Base-by-base conservation (phyloP, 2,888 invertebrate genomes). In the Mycalesis mineus region DNA sequence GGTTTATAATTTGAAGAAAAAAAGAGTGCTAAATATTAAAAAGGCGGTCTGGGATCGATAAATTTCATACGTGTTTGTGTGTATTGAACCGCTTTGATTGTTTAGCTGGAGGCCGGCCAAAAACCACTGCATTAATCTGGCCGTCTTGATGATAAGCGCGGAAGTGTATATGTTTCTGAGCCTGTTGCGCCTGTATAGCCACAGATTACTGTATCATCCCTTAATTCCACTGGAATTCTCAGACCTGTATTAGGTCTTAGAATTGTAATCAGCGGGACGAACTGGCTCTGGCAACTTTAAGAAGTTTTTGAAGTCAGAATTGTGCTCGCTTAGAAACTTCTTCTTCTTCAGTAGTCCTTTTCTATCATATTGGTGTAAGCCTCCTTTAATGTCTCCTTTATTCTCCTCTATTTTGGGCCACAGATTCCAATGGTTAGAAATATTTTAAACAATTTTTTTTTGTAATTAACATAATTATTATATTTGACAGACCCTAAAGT, bases 41-140 rank as follows among this genome's bases (percentile, higher is more conserved):
- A 80, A 75, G 65, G 70, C 65, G 67, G 72, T 75, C 74, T 78
- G 77, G 71, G 66, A 71, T 73, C 77, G 72, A 82, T 85, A 83
- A 80, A 84, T 81, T 77, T 68, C 68, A 65, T 70, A 57, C 71
- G 72, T 78, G 76, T 84, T 80, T 82, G 71, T 77, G 65, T 76
- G 70, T 71, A 75, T 77, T 70, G 74, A 75, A 74, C 73, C 74
- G 78, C 65, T 73, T 52, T 81, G 84, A 87, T 84, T 82, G 86
- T 80, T 84, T 83, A 80, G 69, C 78, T 88, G 87, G 87, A 75
- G 64, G 50, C 56, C 58, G 33, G 84, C 87, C 88, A 88, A 84
- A 78, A 76, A 75, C 75, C 76, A 63, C 60, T 66, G 68, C 70
- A 65, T 74, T 65, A 64, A 67, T 67, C 61, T 55, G 60, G 57